Percentiles rank a stretch among this genome's conserved stretches.
These are phyloP conservation scores for Uria aalge DNA, from an alignment of 2,113 vertebrate species.

Conservation along the genomic window DNA sequence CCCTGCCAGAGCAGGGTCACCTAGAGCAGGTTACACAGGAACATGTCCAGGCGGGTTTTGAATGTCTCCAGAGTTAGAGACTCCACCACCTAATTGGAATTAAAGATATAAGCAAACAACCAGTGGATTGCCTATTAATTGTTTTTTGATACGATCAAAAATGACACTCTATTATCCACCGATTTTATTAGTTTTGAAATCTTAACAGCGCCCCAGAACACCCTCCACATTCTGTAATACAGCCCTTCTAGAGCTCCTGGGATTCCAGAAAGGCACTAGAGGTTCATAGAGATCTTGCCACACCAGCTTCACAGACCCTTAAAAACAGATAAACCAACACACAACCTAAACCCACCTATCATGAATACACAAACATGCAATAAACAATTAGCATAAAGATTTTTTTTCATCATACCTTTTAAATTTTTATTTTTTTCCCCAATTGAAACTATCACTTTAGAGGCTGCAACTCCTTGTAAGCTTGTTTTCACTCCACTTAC, in stretches of 20 bases:
- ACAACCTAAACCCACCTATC: not conserved
- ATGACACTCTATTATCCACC: not conserved
- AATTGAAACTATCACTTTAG: constrained; percentile 79
- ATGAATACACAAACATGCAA: not conserved
- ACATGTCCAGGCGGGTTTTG: too few species aligned
- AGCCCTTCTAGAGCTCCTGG: not conserved
- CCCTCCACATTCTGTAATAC: not conserved
- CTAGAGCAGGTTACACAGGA: too few species aligned
- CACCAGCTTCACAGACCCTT: not conserved
- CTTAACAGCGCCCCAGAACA: not conserved
- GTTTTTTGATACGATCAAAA: not conserved
- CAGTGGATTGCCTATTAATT: not conserved
- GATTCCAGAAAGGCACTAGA: not conserved
- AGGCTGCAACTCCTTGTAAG: constrained; percentile 62
- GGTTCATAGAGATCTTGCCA: not conserved
- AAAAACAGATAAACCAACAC: not conserved
- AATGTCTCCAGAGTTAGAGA: too few species aligned
- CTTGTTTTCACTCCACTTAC: constrained; percentile 62
- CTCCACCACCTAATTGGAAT: not conserved
- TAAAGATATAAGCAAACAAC: not conserved
- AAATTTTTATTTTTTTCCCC: constrained; percentile 84
- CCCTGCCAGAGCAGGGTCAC: too few species aligned
- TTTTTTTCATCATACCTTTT: constrained; percentile 76
- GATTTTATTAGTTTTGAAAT: not conserved
- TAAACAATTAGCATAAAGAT: not conserved